phyloP scores from a whole-genome alignment of 2,113 vertebrate genomes.

The Chloebia gouldiae region DNA sequence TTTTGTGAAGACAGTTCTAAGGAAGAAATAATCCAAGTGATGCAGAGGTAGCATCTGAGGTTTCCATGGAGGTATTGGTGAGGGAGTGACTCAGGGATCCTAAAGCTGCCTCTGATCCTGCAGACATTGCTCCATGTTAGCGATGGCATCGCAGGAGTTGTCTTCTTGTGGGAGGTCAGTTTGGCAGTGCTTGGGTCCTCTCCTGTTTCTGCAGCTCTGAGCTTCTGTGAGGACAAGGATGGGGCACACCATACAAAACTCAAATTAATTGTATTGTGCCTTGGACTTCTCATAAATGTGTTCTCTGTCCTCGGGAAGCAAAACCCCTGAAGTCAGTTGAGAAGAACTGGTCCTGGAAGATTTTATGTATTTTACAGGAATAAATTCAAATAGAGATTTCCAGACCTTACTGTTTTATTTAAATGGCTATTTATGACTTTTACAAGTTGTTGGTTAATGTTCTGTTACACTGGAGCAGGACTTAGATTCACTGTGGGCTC shows the following conservation, averaged over 20 bases:
- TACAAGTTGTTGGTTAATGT: not conserved
- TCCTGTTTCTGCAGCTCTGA: not conserved
- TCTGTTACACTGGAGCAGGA: not conserved
- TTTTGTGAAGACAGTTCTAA: not conserved
- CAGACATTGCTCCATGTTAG: fast-evolving
- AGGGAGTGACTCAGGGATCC: not conserved
- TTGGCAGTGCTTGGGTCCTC: not conserved
- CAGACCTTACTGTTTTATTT: not conserved
- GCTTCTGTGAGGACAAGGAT: not conserved
- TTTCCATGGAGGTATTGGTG: fast-evolving
- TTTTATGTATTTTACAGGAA: not conserved
- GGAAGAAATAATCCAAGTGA: not conserved
- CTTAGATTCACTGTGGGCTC: not conserved
- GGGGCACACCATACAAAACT: not conserved
- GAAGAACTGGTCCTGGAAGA: not conserved
- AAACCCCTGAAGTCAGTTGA: not conserved
- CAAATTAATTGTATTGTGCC: not conserved
- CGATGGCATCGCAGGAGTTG: not conserved
- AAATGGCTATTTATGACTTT: not conserved
- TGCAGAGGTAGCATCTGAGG: not conserved
- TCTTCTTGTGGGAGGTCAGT: too few relatives aligned
- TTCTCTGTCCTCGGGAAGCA: not conserved
- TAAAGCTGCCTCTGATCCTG: not conserved
- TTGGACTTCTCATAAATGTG: not conserved
- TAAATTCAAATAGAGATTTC: not conserved